Conservation (phyloP, 1,140 invertebrate genomes). For the Drosophila simulans region DNA sequence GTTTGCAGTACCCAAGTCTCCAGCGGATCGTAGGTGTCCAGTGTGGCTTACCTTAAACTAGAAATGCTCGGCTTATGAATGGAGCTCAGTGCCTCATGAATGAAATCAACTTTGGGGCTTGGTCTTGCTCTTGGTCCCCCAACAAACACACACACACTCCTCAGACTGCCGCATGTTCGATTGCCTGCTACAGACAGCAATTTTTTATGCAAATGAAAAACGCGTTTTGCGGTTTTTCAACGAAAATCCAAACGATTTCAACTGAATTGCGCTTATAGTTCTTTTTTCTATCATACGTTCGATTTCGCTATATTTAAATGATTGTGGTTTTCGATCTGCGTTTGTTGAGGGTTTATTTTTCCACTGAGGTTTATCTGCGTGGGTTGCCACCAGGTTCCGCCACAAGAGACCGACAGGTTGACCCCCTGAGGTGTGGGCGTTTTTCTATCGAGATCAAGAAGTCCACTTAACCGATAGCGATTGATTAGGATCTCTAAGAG, state of each 20-base stretch:
- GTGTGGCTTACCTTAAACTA: slow-evolving; percentile 82
- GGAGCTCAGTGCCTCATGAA: slow-evolving; percentile 63
- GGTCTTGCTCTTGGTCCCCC: slow-evolving; percentile 40
- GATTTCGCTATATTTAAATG: slow-evolving; percentile 49
- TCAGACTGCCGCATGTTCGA: slow-evolving; percentile 52
- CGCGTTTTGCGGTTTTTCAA: slow-evolving; percentile 62
- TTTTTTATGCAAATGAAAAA: slow-evolving; percentile 71
- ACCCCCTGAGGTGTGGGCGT: slow-evolving; percentile 34
- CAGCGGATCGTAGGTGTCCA: slow-evolving; percentile 65
- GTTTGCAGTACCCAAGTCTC: slow-evolving; percentile 1
- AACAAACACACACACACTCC: slow-evolving; percentile 5
- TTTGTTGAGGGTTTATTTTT: slow-evolving; percentile 27
- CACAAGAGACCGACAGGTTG: slow-evolving; percentile 50
- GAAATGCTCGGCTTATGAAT: slow-evolving; percentile 75
- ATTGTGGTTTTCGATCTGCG: slow-evolving; percentile 52
- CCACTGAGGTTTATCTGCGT: slow-evolving; percentile 27
- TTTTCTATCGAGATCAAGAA: slow-evolving; percentile 14
- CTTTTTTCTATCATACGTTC: slow-evolving; percentile 23
- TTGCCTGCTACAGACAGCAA: slow-evolving; percentile 52
- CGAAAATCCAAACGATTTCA: slow-evolving; percentile 64
- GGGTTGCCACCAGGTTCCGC: slow-evolving; percentile 46
- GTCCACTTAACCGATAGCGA: slow-evolving; percentile 9
- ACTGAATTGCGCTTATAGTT: slow-evolving; percentile 39
- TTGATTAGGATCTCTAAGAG: slow-evolving; percentile 7
- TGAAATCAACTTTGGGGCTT: slow-evolving; percentile 65